Evolutionary conservation across 2,797 vertebrate genomes (phyloP).

Genomic region (Gila robusta): DNA sequence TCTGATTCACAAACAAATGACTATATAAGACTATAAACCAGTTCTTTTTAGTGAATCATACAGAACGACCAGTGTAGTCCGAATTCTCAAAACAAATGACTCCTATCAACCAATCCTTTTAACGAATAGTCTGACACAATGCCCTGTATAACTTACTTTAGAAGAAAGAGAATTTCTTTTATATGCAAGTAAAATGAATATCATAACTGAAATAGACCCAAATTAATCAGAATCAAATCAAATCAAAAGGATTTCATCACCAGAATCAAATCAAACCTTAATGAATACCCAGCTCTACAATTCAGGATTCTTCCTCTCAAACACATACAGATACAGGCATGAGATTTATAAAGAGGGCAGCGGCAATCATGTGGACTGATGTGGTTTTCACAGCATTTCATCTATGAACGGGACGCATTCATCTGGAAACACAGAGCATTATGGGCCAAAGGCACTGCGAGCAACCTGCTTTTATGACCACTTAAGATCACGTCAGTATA

Average conservation of each 20-base stretch:
- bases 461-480: constrained; percentile 34
- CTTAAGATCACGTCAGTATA: constrained; percentile 44
- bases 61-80: background rate
- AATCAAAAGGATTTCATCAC: background rate
- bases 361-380: constrained; percentile 26
- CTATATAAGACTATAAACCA: background rate
- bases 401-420: constrained; percentile 46
- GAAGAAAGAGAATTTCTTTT: no score
- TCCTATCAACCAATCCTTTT: background rate
- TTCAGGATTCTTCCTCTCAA: background rate
- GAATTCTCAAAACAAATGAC: background rate
- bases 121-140: background rate
- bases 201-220: background rate
- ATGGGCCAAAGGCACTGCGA: constrained; percentile 17
- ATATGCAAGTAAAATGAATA: no score
- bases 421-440: constrained; percentile 38
- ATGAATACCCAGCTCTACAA: background rate
- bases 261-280: background rate
- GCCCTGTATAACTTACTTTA: no score
- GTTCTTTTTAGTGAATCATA: background rate
- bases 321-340: background rate
- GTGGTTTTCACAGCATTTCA: constrained; percentile 45
- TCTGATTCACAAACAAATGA: background rate
- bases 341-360: constrained; percentile 1
- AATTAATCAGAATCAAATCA: background rate